Conservation (phyloP, 92 coral and sea anemone genomes). For the Epizoanthus fatuus region DNA sequence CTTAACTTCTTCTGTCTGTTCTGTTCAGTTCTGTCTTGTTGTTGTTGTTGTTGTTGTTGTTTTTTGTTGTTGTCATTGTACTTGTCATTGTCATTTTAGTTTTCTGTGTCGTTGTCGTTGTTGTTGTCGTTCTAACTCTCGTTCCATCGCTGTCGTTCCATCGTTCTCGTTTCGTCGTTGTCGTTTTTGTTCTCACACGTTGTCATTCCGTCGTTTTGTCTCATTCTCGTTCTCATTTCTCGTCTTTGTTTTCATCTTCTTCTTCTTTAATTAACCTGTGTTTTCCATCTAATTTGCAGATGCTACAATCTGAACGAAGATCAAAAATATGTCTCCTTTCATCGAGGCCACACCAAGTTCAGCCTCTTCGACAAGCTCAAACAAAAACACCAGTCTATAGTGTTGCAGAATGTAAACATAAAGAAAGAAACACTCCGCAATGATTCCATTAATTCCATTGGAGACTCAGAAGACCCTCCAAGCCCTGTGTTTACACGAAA, state of each 20-base stretch:
- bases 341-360: slow-evolving; percentile 5
- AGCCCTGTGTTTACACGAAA: neutral
- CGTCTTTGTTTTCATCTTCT: neutral
- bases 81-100: no score
- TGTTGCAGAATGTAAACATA: slow-evolving; percentile 20
- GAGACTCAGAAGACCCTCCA: slow-evolving; percentile 1
- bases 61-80: no score
- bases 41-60: no score
- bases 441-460: slow-evolving; percentile 13
- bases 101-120: no score
- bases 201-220: no score
- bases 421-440: slow-evolving; percentile 3
- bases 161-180: no score
- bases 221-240: no score
- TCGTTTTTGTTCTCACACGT: no score
- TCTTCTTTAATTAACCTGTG: neutral
- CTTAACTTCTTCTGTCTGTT: no score
- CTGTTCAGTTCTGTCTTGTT: no score
- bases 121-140: no score
- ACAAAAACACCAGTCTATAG: neutral
- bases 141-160: no score
- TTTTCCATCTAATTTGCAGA: slow-evolving; percentile 1
- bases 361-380: slow-evolving; percentile 31
- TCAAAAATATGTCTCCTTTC: slow-evolving; percentile 30
- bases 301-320: slow-evolving; percentile 22